Evolutionary conservation across 1,140 invertebrate genomes (phyloP).

Genomic region (Drosophila nigromelanica): DNA sequence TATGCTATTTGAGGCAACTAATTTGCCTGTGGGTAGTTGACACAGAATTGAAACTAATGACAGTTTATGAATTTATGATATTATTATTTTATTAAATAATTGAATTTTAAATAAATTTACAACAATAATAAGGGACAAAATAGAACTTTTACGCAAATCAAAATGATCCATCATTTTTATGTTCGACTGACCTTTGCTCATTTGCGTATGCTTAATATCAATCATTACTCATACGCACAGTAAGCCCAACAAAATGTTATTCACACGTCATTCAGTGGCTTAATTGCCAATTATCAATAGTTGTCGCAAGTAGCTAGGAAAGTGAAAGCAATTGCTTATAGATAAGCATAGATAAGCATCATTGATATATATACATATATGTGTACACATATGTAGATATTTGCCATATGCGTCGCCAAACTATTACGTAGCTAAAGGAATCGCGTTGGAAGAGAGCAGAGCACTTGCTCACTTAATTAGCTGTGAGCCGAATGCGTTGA

Average conservation of each 20-base stretch:
- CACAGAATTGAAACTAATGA: too few relatives aligned
- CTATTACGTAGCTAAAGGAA: conserved; percentile 36
- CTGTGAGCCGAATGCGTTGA: conserved; percentile 15
- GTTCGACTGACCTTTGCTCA: not conserved
- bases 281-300: conserved; percentile 35
- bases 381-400: not conserved
- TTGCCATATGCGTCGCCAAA: conserved; percentile 10
- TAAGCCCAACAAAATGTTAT: not conserved
- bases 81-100: too few relatives aligned
- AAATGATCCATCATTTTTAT: too few relatives aligned
- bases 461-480: conserved; percentile 27
- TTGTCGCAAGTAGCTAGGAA: conserved; percentile 25
- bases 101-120: too few relatives aligned
- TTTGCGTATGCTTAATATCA: conserved; percentile 54
- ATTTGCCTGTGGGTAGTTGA: too few relatives aligned
- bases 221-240: conserved; percentile 58
- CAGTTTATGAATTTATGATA: too few relatives aligned
- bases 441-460: not conserved
- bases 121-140: too few relatives aligned
- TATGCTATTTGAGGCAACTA: not conserved
- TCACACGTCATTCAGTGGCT: conserved; percentile 35
- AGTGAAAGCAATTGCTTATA: conserved; percentile 39
- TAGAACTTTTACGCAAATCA: too few relatives aligned
- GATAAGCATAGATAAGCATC: conserved; percentile 35
- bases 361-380: not conserved